Evolutionary conservation across 2,113 vertebrate species (phyloP).

Genomic region (Thinocorus orbignyianus): DNA sequence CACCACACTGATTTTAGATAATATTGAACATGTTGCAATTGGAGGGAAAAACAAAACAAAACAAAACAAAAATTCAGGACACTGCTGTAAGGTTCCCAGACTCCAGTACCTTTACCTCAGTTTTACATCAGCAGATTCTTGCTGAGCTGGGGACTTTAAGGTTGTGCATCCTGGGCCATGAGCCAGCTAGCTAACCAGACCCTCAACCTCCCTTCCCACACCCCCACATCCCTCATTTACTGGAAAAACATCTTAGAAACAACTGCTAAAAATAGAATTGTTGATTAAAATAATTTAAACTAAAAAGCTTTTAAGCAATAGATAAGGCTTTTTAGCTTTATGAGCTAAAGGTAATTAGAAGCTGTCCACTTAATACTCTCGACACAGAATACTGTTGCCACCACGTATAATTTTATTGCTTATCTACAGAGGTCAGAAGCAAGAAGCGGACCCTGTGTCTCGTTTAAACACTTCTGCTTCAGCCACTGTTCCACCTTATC

Average conservation of each 20-base stretch:
- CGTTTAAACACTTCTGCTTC: constrained; percentile 43
- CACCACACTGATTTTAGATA: not conserved
- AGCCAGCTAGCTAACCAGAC: constrained; percentile 18
- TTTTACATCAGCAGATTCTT: not conserved
- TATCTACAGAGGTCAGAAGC: constrained; percentile 59
- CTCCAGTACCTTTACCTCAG: not conserved
- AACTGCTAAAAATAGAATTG: constrained; percentile 49
- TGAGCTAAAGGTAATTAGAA: constrained; percentile 61
- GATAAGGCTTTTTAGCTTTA: constrained; percentile 46
- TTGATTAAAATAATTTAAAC: constrained; percentile 58
- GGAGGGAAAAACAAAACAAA: not conserved
- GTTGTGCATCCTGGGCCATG: not conserved
- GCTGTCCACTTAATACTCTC: constrained; percentile 49
- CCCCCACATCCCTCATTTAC: not conserved
- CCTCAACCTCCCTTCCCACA: not conserved
- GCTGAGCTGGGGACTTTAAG: not conserved
- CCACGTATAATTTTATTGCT: constrained; percentile 53
- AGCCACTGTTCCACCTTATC: constrained; percentile 49
- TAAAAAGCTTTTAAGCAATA: constrained; percentile 51
- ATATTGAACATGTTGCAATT: not conserved
- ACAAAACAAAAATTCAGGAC: not conserved
- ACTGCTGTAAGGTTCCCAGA: not conserved
- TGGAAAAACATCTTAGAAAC: constrained; percentile 21
- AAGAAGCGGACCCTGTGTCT: constrained; percentile 37
- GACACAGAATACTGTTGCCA: constrained; percentile 12